Evolutionary conservation across 1,140 invertebrate species (phyloP).

Genomic region (Acromyrmex heyeri): DNA sequence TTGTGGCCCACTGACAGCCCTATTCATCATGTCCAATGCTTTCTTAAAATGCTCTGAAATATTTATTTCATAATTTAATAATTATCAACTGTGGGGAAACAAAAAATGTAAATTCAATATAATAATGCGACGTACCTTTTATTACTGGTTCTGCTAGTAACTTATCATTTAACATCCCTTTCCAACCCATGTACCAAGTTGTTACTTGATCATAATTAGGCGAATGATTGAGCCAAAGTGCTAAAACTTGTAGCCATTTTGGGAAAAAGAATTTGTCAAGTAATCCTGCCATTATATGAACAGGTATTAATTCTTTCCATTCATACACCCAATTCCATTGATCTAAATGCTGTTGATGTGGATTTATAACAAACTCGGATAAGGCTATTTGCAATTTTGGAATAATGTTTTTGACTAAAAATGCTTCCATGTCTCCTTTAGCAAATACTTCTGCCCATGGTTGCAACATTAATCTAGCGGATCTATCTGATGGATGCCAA

Average conservation of each 20-base stretch:
- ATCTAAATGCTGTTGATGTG: slow-evolving; percentile 93
- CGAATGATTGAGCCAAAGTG: slow-evolving; percentile 93
- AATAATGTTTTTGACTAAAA: slow-evolving; percentile 95
- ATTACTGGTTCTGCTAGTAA: slow-evolving; percentile 90
- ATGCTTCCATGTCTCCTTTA: slow-evolving; percentile 93
- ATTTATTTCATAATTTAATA: slow-evolving; percentile 22
- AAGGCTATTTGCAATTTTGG: slow-evolving; percentile 95
- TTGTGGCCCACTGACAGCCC: slow-evolving; percentile 89
- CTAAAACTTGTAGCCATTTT: slow-evolving; percentile 93
- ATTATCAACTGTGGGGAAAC: not conserved
- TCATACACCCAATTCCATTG: slow-evolving; percentile 95
- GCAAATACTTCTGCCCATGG: slow-evolving; percentile 97
- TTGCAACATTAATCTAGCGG: slow-evolving; percentile 95
- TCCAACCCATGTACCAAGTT: slow-evolving; percentile 96
- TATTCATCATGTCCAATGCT: slow-evolving; percentile 97
- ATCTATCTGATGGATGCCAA: slow-evolving; percentile 97
- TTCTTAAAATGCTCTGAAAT: slow-evolving; percentile 93
- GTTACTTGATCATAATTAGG: slow-evolving; percentile 94
- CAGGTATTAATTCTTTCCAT: slow-evolving; percentile 93
- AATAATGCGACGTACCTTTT: slow-evolving; percentile 87
- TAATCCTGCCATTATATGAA: slow-evolving; percentile 90
- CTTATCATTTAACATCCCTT: slow-evolving; percentile 91
- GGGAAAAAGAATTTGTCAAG: slow-evolving; percentile 96
- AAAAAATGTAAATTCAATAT: not conserved
- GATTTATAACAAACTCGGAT: slow-evolving; percentile 93